Evolutionary conservation across 1,140 invertebrate genomes (phyloP).

Genomic region (Eubasilissa regina): DNA sequence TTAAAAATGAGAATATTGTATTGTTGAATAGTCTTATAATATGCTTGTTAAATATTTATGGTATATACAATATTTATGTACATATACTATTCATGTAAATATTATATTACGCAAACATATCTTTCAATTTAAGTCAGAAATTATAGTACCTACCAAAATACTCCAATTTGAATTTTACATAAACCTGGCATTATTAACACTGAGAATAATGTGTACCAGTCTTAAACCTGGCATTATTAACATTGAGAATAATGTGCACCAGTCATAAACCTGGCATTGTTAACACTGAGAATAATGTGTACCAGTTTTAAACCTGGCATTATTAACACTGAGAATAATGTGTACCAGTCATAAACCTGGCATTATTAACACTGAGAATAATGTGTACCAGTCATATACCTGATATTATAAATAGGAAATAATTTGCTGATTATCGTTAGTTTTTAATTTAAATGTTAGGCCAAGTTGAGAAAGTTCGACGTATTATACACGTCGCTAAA

Average conservation of each 20-base stretch:
- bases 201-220: background rate
- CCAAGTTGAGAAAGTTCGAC: conserved; percentile 47
- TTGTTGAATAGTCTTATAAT: background rate
- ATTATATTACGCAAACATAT: background rate
- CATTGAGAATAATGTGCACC: background rate
- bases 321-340: conserved; percentile 24
- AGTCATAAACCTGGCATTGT: conserved; percentile 26
- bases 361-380: conserved; percentile 22
- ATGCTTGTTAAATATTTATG: background rate
- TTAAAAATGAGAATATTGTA: too few relatives aligned
- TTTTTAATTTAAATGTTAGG: background rate
- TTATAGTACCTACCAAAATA: conserved; percentile 43
- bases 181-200: background rate
- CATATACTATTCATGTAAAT: conserved; percentile 11
- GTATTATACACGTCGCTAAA: conserved; percentile 53
- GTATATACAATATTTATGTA: conserved; percentile 18
- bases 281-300: conserved; percentile 15
- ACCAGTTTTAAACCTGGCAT: conserved; percentile 37
- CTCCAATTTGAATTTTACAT: conserved; percentile 13
- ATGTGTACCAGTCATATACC: conserved; percentile 42
- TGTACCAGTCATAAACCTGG: conserved; percentile 35
- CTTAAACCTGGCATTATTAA: background rate
- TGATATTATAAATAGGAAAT: conserved; percentile 43
- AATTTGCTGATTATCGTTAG: conserved; percentile 14
- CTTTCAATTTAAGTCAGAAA: conserved; percentile 24